Evolutionary conservation across 1,140 invertebrate species (phyloP).

Genomic region (Drosophila funebris): DNA sequence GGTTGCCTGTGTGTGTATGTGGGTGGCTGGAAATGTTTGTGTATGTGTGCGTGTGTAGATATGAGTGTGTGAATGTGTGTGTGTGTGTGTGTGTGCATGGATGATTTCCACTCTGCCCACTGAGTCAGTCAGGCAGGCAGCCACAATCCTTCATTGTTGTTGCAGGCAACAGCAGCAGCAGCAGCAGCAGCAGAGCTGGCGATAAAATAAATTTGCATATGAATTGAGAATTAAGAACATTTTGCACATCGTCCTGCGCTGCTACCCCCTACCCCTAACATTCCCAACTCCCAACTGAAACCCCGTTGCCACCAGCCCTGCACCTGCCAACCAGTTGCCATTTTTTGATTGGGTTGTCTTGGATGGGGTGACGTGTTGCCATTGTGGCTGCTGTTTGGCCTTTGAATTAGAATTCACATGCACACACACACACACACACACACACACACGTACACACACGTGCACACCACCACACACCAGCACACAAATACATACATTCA

Average conservation of each 20-base stretch:
- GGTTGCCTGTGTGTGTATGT: constrained; percentile 1
- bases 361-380: constrained; percentile 55
- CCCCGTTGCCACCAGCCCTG: background rate
- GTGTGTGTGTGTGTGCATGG: constrained; percentile 26
- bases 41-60: background rate
- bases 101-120: constrained; percentile 47
- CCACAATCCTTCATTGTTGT: constrained; percentile 70
- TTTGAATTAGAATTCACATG: constrained; percentile 72
- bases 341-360: constrained; percentile 53
- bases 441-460: constrained; percentile 25
- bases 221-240: constrained; percentile 82
- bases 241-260: constrained; percentile 71
- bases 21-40: background rate
- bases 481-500: constrained; percentile 9
- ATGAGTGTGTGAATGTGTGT: background rate
- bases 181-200: constrained; percentile 47
- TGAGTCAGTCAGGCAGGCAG: constrained; percentile 42
- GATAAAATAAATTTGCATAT: constrained; percentile 83
- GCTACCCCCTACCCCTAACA: background rate
- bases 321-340: constrained; percentile 46
- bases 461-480: constrained; percentile 3
- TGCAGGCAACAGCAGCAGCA: constrained; percentile 61
- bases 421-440: constrained; percentile 13
- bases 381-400: constrained; percentile 78
- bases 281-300: background rate